Evolutionary conservation across 35 echinoderm and acorn worm species (phyloP).

Genomic region (Holothuria glaberrima): DNA sequence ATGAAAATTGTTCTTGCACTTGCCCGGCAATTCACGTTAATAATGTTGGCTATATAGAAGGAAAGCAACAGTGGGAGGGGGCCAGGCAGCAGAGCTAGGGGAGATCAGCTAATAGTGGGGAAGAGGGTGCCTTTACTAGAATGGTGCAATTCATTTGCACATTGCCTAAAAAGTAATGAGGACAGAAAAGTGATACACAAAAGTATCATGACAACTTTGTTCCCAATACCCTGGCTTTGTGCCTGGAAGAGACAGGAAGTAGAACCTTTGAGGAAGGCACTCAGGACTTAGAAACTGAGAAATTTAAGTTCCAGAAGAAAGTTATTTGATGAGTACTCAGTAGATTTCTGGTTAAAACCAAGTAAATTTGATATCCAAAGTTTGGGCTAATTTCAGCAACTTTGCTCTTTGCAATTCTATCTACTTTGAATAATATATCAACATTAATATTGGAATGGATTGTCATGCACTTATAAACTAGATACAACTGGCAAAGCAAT

Average conservation of each 20-base stretch:
- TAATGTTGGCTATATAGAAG: conserved; percentile 36
- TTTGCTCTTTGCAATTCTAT: too few relatives aligned
- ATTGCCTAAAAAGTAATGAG: neutral
- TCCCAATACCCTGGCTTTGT: conserved; percentile 9
- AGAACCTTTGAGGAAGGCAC: neutral
- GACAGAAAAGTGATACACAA: too few relatives aligned
- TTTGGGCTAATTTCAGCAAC: too few relatives aligned
- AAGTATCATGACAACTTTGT: neutral
- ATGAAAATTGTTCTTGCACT: conserved; percentile 58
- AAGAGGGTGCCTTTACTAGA: too few relatives aligned
- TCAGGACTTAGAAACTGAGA: neutral
- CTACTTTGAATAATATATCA: too few relatives aligned
- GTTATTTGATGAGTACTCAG: too few relatives aligned
- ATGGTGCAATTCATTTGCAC: neutral
- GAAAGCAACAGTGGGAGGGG: conserved; percentile 54
- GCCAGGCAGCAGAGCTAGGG: conserved; percentile 29
- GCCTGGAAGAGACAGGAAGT: conserved; percentile 12
- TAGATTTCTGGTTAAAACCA: too few relatives aligned
- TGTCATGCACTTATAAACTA: too few relatives aligned
- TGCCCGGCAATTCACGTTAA: conserved; percentile 68
- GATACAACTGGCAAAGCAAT: too few relatives aligned
- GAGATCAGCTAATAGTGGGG: neutral
- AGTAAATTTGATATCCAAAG: too few relatives aligned
- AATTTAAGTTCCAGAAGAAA: too few relatives aligned
- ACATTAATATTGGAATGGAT: too few relatives aligned